Conservation (phyloP, 2,797 vertebrate species). For the Gymnoscopelus microlampas region DNA sequence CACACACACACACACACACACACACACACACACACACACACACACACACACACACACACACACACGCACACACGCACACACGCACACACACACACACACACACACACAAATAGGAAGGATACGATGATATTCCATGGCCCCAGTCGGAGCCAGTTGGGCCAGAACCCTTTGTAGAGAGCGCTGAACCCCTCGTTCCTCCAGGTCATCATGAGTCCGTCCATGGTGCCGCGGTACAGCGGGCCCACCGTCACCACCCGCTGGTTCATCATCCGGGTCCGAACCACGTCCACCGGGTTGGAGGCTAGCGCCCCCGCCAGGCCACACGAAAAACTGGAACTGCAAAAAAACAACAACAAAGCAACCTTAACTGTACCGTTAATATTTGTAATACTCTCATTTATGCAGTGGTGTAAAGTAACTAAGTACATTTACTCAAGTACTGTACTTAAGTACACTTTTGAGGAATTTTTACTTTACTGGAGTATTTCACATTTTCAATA, state of each 20-base stretch:
- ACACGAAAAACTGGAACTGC: slow-evolving; percentile 93
- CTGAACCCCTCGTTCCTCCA: slow-evolving; percentile 97
- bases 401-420: too few relatives aligned
- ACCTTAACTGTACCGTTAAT: too few relatives aligned
- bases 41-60: too few relatives aligned
- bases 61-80: too few relatives aligned
- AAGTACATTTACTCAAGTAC: too few relatives aligned
- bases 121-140: slow-evolving; percentile 99
- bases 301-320: slow-evolving; percentile 95
- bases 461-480: too few relatives aligned
- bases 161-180: slow-evolving; percentile 97
- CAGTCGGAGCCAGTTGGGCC: slow-evolving; percentile 97
- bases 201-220: slow-evolving; percentile 95
- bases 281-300: slow-evolving; percentile 96
- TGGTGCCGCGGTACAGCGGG: slow-evolving; percentile 90
- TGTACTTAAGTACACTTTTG: too few relatives aligned
- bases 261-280: slow-evolving; percentile 98
- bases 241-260: slow-evolving; percentile 91
- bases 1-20: too few relatives aligned
- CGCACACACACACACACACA: neutral
- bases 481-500: too few relatives aligned
- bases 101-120: slow-evolving; percentile 82
- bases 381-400: too few relatives aligned
- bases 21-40: too few relatives aligned
- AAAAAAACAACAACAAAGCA: too few relatives aligned